Percentiles rank a stretch among this genome's conserved stretches.
Evolutionary conservation across 2,113 vertebrate genomes (phyloP).

Genomic region (Phainopepla nitens): DNA sequence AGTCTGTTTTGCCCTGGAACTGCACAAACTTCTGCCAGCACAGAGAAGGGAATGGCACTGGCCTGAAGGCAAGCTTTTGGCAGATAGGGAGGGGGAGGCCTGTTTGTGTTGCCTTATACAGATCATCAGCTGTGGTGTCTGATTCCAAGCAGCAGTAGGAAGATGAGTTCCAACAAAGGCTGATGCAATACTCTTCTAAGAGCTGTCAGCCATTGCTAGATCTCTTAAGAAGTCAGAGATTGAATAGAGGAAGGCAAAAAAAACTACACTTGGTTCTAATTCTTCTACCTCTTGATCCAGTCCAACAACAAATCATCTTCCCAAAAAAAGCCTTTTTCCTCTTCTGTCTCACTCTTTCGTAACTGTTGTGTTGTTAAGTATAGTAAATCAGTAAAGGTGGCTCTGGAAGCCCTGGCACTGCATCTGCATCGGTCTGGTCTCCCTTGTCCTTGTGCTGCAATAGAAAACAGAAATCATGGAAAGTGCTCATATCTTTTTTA

Average conservation of each 20-base stretch:
- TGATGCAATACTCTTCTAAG: not conserved
- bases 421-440: not conserved
- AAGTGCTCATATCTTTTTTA: not conserved
- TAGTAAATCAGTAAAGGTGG: not conserved
- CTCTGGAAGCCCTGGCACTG: not conserved
- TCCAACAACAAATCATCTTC: not conserved
- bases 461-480: not conserved
- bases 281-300: not conserved
- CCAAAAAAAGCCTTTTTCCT: not conserved
- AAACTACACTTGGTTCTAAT: not conserved
- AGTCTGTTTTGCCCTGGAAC: not conserved
- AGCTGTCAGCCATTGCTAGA: not conserved
- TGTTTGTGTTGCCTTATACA: not conserved
- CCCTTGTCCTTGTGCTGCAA: not conserved
- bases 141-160: not conserved
- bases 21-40: not conserved
- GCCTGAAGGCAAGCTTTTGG: not conserved
- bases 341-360: not conserved
- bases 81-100: not conserved
- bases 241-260: not conserved
- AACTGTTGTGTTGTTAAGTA: not conserved
- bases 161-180: not conserved
- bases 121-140: not conserved
- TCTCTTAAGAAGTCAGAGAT: not conserved
- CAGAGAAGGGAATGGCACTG: not conserved